Conservation (phyloP, 2,888 invertebrate genomes). For the Nasonia oneida region DNA sequence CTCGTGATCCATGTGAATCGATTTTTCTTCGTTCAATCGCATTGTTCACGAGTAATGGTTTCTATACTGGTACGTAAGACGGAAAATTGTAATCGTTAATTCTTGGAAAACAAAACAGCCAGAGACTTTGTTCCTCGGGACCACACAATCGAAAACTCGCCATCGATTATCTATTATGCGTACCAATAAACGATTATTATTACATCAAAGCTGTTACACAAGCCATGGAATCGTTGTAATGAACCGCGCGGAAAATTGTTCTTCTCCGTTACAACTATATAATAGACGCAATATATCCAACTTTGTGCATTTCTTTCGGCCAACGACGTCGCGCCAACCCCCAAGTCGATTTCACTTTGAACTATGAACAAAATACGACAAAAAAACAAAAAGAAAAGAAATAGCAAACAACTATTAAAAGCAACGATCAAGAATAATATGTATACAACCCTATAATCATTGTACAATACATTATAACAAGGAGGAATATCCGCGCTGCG, state of each 20-base stretch:
- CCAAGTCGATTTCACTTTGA: slow-evolving; percentile 48
- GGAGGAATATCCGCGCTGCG: slow-evolving; percentile 51
- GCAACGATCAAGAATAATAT: slow-evolving; percentile 53
- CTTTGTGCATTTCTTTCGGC: slow-evolving; percentile 57
- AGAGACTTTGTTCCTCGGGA: slow-evolving; percentile 44
- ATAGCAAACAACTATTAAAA: slow-evolving; percentile 39
- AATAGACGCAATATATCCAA: not conserved
- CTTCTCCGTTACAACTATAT: slow-evolving; percentile 22
- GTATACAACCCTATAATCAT: slow-evolving; percentile 52
- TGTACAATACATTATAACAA: slow-evolving; percentile 61
- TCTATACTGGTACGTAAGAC: not conserved
- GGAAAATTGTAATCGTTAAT: slow-evolving; percentile 26
- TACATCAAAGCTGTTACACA: slow-evolving; percentile 11
- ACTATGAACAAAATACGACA: slow-evolving; percentile 58
- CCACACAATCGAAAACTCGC: slow-evolving; percentile 24
- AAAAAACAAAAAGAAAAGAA: not conserved
- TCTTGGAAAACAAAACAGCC: not conserved
- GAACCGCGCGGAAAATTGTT: slow-evolving; percentile 20
- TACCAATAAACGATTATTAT: slow-evolving; percentile 37
- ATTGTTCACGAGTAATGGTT: slow-evolving; percentile 12
- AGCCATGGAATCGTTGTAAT: not conserved
- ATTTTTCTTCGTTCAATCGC: not conserved
- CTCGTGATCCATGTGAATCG: not conserved
- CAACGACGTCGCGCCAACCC: slow-evolving; percentile 15
- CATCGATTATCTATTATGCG: slow-evolving; percentile 30